phyloP scores from a whole-genome alignment of 1,140 invertebrate species.

The Caenorhabditis latens region DNA sequence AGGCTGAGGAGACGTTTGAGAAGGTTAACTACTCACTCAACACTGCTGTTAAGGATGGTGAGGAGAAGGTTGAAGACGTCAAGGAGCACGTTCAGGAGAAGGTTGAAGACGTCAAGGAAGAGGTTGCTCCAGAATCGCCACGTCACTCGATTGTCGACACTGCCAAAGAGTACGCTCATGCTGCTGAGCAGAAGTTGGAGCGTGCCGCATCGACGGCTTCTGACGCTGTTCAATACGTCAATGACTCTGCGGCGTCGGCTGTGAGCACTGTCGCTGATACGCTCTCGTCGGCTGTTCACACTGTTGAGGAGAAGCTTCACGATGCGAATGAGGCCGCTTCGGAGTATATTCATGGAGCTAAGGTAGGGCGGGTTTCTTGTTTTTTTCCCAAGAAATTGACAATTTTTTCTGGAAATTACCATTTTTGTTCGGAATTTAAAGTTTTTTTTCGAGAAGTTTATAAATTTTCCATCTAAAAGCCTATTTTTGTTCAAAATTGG shows the following conservation, averaged over 20 bases:
- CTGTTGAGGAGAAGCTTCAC: conserved; percentile 31
- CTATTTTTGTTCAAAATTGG: too few species aligned
- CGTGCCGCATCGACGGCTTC: neutral
- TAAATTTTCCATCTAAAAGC: too few species aligned
- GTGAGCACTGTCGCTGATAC: conserved; percentile 30
- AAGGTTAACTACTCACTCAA: neutral
- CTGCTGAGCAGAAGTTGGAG: conserved; percentile 9
- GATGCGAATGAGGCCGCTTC: conserved; percentile 31
- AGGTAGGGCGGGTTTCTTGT: neutral
- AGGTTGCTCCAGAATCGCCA: neutral
- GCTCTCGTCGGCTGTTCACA: neutral
- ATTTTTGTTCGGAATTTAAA: too few species aligned
- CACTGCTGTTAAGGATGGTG: neutral
- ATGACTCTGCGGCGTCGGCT: conserved; percentile 16
- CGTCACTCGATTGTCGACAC: conserved; percentile 20
- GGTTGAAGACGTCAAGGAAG: neutral
- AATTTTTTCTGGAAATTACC: too few species aligned
- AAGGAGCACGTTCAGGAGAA: neutral
- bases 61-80: neutral
- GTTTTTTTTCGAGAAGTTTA: too few species aligned
- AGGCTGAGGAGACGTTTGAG: neutral
- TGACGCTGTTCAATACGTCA: conserved; percentile 42
- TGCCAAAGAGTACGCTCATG: conserved; percentile 9
- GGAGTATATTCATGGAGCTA: conserved; percentile 20
- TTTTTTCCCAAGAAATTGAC: conserved; percentile 24